Evolutionary conservation across 1,140 invertebrate genomes (phyloP), one percentile per base, ranked within the genome.

Genomic region (Lasaia peninsularis): DNA sequence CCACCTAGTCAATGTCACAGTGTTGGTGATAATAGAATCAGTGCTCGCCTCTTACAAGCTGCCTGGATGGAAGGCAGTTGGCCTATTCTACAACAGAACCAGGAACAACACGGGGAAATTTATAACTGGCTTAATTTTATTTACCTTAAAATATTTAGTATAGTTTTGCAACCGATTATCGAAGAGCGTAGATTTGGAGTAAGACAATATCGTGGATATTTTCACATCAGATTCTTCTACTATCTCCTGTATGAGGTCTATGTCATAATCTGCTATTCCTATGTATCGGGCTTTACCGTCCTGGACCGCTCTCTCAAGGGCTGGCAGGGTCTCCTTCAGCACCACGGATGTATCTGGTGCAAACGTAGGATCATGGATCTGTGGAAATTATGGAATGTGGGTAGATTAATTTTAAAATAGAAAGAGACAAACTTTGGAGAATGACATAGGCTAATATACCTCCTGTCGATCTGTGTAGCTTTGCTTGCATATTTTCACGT

Each of bases 341-440:
- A 99, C 91, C 28, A 95, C 89, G 28, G 97, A 93, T 2, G 94
- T 75, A 58, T 91, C 92, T n/a, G 93, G 91, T 1, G 95, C 95
- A 85, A 98, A 98, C 77, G 98, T 97, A 49, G 96, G 90, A 75
- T 99, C 97, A 73, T 98, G 97, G 28, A 98, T 92, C 95, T 98
- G 80, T 33, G 63, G 62, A 34, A 8, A 28, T 6, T 28, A 28
- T 1, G 8, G 5, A 28, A 28, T 4, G 24, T 28, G n/a, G n/a
- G n/a, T 28, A 7, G 5, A 28, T 28, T 6, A 28, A 28, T 6
- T 28, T 28, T 7, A 28, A 53, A 2, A 50, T 21, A 50, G 18
- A n/a, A n/a, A n/a, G n/a, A n/a, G n/a, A n/a, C n/a, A n/a, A n/a
- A n/a, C n/a, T n/a, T n/a, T n/a, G n/a, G n/a, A n/a, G n/a, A n/a